Evolutionary conservation across 2,888 invertebrate species (phyloP).

Genomic region (Drosophila nr. perissopoda): DNA sequence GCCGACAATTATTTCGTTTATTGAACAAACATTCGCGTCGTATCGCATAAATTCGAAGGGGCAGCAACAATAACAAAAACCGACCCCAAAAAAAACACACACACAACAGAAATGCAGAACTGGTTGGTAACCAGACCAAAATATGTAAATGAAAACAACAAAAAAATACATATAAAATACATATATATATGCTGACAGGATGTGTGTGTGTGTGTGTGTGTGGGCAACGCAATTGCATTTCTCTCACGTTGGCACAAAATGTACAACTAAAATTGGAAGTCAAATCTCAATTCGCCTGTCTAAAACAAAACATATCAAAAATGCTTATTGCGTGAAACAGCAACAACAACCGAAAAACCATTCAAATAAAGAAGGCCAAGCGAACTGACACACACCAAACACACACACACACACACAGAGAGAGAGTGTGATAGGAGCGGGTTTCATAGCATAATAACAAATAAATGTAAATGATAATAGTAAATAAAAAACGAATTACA

Average conservation of each 20-base stretch:
- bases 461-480: conserved; percentile 79
- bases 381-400: conserved; percentile 13
- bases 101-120: conserved; percentile 31
- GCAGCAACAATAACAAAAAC: conserved; percentile 42
- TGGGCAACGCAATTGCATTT: conserved; percentile 73
- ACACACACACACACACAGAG: conserved; percentile 8
- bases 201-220: conserved; percentile 31
- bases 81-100: conserved; percentile 37
- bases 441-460: conserved; percentile 74
- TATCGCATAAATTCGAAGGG: conserved; percentile 74
- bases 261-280: conserved; percentile 56
- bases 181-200: conserved; percentile 18
- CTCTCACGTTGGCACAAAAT: conserved; percentile 54
- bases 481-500: conserved; percentile 80
- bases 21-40: conserved; percentile 77
- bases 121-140: conserved; percentile 69
- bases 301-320: conserved; percentile 68
- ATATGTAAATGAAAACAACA: conserved; percentile 70
- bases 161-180: conserved; percentile 23
- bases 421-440: not conserved
- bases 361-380: conserved; percentile 51
- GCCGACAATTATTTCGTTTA: conserved; percentile 79
- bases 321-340: conserved; percentile 50
- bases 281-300: conserved; percentile 56
- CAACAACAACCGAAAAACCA: conserved; percentile 12